Evolutionary conservation across 1,140 invertebrate species (phyloP), one percentile per base, ranked within the genome.

Genomic region (Bombus affinis): DNA sequence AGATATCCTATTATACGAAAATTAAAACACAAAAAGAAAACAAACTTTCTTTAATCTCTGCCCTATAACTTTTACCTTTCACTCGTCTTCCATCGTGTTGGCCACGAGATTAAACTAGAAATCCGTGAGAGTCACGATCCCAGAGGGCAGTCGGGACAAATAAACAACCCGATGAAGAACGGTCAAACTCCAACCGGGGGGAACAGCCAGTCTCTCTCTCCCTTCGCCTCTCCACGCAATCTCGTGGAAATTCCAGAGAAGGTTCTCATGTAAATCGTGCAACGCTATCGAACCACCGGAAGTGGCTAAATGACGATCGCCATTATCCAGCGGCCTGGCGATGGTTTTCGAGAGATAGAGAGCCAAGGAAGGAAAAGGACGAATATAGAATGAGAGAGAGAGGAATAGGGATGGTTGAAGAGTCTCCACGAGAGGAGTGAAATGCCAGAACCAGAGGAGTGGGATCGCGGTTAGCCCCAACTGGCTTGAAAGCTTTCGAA

Each of bases 291-390:
- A 87, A 84, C 73, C 76, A 76, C 65, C 88, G 88, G 88, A 85
- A 90, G 88, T 90, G 75, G 86, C 86, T 90, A 90, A 89, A 90
- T 89, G 88, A 89, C 88, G 86, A 89, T 89, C 88, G 85, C 85
- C 82, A 90, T 90, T 90, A 90, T 89, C 86, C 89, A 76, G 73
- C 73, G 78, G 83, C 28, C 76, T 25, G 71, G 79, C 79, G 87
- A 70, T 73, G 66, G 79, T 53, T 62, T 86, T 39, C 39, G 10
- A 80, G 74, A 71, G 85, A 82, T 57, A 44, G 62, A 32, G 28
- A 35, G 3, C 28, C 28, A 32, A 18, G 22, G 9, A 8, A 42
- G 42, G 72, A 74, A 18, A 59, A 25, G 66, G 35, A 15, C 57
- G 53, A 28, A 81, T 37, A 68, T n/a, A 10, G 4, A 13, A 39